Conservation (phyloP, 30 jellyfish, hydroid and myxozoan species). For the Turritopsis rubra region DNA sequence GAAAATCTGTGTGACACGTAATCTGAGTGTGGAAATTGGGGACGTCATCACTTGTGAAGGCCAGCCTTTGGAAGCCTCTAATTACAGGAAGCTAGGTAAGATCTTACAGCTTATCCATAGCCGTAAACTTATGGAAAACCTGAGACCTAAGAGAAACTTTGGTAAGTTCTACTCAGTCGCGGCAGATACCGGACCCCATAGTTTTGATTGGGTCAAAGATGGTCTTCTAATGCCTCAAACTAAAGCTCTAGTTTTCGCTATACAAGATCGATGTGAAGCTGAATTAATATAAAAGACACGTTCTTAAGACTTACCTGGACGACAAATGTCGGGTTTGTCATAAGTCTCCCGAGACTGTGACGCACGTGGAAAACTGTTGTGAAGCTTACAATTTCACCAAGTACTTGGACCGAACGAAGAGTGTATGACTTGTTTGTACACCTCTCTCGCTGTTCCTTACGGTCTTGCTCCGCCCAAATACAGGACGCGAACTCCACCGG, state of each 20-base stretch:
- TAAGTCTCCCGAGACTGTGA: background rate
- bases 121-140: background rate
- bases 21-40: background rate
- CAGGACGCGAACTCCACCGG: background rate
- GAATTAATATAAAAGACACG: background rate
- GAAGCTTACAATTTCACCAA: background rate
- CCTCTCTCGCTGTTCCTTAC: background rate
- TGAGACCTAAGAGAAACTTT: background rate
- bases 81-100: background rate
- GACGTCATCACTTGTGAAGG: background rate
- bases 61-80: background rate
- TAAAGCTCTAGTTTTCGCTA: background rate
- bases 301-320: background rate
- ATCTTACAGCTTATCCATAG: background rate
- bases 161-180: background rate
- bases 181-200: background rate
- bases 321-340: background rate
- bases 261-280: background rate
- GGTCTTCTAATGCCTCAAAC: background rate
- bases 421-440: background rate
- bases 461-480: background rate
- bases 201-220: background rate
- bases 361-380: background rate
- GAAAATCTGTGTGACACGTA: background rate
- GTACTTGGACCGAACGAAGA: background rate